Conservation (phyloP, 1,140 invertebrate genomes). For the Tetraneura akinire region DNA sequence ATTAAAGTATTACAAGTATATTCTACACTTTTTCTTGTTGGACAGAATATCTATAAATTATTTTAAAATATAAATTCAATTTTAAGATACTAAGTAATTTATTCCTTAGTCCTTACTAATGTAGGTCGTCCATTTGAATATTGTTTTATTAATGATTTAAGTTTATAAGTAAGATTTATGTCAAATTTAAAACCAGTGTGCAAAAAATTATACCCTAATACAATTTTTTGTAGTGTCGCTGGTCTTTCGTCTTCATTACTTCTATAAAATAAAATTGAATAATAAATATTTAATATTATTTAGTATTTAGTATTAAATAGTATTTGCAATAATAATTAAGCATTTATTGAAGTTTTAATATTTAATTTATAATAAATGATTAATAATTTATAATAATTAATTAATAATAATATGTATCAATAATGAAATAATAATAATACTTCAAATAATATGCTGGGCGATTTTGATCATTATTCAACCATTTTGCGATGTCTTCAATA, state of each 20-base stretch:
- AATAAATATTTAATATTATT: slow-evolving; percentile 6
- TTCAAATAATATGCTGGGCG: slow-evolving; percentile 61
- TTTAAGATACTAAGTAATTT: not conserved
- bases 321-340: not conserved
- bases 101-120: slow-evolving; percentile 62
- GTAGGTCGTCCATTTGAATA: slow-evolving; percentile 75
- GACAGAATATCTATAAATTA: slow-evolving; percentile 70
- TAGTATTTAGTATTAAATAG: not conserved
- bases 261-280: slow-evolving; percentile 58
- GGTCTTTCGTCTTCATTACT: slow-evolving; percentile 72
- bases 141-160: slow-evolving; percentile 69
- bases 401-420: too few relatives aligned
- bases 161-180: slow-evolving; percentile 73
- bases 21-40: slow-evolving; percentile 72
- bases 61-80: slow-evolving; percentile 15
- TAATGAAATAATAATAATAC: slow-evolving; percentile 56
- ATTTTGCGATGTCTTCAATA: slow-evolving; percentile 73
- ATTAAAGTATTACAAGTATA: slow-evolving; percentile 68
- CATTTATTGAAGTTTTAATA: too few relatives aligned
- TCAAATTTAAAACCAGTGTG: slow-evolving; percentile 74
- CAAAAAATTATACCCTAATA: slow-evolving; percentile 67
- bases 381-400: not conserved
- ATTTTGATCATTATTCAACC: slow-evolving; percentile 64
- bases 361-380: too few relatives aligned
- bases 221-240: slow-evolving; percentile 71